These are phyloP conservation scores for Dryocosmus kuriphilus DNA, from an alignment of 2,888 invertebrate species.

Conservation along the genomic window DNA sequence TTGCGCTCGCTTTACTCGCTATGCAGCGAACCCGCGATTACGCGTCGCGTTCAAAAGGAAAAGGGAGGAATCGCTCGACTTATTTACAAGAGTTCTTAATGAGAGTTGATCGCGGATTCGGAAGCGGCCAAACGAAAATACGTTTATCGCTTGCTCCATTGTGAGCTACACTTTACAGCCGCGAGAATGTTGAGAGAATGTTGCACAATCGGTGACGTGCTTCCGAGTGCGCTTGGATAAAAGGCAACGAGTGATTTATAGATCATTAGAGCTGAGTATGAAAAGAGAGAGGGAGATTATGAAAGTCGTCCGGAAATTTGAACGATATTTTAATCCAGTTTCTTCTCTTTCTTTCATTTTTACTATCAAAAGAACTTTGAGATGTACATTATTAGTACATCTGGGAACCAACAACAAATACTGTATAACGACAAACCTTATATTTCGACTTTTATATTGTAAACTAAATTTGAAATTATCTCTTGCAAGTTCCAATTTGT, in stretches of 20 bases:
- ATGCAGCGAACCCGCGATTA: conserved; percentile 51
- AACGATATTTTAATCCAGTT: conserved; percentile 25
- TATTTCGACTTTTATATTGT: no score
- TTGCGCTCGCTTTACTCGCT: conserved; percentile 51
- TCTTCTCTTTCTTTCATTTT: not conserved
- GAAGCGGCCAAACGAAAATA: conserved; percentile 44
- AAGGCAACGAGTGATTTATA: conserved; percentile 35
- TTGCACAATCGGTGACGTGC: conserved; percentile 38
- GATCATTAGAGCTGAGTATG: conserved; percentile 28
- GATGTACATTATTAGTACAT: no score
- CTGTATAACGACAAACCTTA: no score
- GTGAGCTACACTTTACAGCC: not conserved
- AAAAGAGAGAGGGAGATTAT: conserved; percentile 34
- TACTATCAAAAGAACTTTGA: no score
- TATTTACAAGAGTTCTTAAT: not conserved
- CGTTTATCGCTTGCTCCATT: conserved; percentile 51
- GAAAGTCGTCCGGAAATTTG: conserved; percentile 30
- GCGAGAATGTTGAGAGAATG: conserved; percentile 15
- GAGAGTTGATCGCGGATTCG: conserved; percentile 40
- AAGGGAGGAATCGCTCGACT: conserved; percentile 57
- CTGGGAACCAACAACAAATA: no score
- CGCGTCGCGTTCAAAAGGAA: conserved; percentile 56
- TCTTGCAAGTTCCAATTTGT: no score
- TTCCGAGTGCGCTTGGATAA: conserved; percentile 33
- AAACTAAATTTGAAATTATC: no score